phyloP scores from a whole-genome alignment of 2,797 vertebrate species.

The Gymnocypris eckloni region DNA sequence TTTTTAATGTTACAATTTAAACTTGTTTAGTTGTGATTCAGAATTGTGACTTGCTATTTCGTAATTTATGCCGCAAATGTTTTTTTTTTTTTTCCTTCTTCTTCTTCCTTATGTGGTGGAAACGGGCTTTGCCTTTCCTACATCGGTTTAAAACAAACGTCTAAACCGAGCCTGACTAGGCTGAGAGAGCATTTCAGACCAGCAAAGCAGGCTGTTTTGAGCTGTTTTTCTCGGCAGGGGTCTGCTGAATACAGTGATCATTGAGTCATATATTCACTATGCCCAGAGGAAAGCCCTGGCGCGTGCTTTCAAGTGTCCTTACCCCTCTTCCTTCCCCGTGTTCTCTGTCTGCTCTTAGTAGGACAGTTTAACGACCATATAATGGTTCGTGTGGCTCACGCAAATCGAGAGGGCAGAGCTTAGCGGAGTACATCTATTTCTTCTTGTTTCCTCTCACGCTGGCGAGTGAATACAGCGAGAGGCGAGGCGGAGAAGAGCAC shows the following conservation, averaged over 20 bases:
- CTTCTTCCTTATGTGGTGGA: not conserved
- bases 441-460: constrained; percentile 51
- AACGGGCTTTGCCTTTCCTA: not conserved
- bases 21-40: not conserved
- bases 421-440: constrained; percentile 47
- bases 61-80: not conserved
- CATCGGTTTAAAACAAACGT: not conserved
- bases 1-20: not conserved
- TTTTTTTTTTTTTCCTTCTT: not conserved
- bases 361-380: constrained; percentile 1
- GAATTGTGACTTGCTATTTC: not conserved
- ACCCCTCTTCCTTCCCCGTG: not conserved
- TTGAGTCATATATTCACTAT: constrained; percentile 26
- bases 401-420: constrained; percentile 43
- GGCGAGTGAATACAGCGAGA: constrained; percentile 3
- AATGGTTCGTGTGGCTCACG: constrained; percentile 25
- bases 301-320: constrained; percentile 3
- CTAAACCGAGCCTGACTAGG: not conserved
- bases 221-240: constrained; percentile 9
- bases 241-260: constrained; percentile 48
- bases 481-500: constrained; percentile 43
- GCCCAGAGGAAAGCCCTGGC: not conserved
- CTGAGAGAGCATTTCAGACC: not conserved
- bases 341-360: not conserved
- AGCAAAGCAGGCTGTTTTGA: constrained; percentile 10